These are phyloP conservation scores for Montipora sp. DNA, from an alignment of 64 coral and sea anemone species.

Conservation along the genomic window DNA sequence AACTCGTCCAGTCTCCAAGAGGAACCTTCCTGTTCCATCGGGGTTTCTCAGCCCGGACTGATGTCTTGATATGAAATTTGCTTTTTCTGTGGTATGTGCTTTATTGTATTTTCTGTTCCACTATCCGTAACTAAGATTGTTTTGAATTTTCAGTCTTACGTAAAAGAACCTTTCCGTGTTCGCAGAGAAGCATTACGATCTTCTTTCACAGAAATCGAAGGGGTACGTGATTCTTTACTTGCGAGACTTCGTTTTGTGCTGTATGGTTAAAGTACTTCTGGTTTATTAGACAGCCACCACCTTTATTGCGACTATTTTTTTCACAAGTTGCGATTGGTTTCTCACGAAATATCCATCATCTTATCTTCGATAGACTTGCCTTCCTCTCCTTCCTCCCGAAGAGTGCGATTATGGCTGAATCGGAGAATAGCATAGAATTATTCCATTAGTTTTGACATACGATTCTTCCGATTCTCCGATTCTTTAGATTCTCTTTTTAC, in stretches of 20 bases:
- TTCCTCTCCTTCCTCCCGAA: too few species aligned
- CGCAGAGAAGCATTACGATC: constrained; percentile 81
- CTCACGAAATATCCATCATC: not conserved
- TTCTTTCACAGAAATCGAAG: constrained; percentile 85
- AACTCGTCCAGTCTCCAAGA: too few species aligned
- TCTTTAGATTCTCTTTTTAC: too few species aligned
- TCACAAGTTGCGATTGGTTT: not conserved
- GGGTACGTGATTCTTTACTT: constrained; percentile 58
- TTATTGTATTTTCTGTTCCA: not conserved
- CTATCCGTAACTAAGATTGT: not conserved
- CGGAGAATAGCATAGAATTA: too few species aligned
- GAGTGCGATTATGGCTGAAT: too few species aligned
- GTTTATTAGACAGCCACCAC: not conserved
- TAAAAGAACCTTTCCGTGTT: constrained; percentile 91
- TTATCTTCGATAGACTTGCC: too few species aligned
- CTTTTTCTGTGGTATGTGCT: not conserved
- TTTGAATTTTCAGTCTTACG: constrained; percentile 78
- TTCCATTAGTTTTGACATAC: too few species aligned
- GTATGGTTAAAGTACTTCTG: too few species aligned
- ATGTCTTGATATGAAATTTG: too few species aligned
- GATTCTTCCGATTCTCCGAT: too few species aligned
- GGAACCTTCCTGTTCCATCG: not conserved
- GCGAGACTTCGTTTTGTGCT: too few species aligned
- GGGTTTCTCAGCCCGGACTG: too few species aligned
- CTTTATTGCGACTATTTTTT: not conserved